Conservation (phyloP, 1,140 invertebrate species). For the Aethina tumida region DNA sequence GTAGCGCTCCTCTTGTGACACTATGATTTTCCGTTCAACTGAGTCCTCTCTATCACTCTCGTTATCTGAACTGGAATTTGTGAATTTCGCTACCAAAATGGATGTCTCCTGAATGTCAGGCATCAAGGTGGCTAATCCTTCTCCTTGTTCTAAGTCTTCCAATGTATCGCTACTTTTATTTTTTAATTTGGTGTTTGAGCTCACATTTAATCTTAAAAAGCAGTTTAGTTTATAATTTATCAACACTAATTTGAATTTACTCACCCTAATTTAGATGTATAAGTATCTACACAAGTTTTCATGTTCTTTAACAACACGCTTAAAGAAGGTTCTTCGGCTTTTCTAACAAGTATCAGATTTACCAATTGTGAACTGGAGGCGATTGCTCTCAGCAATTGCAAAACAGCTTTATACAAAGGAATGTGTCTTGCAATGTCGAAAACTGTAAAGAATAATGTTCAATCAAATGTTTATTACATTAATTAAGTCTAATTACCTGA, state of each 20-base stretch:
- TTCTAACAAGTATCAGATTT: slow-evolving; percentile 52
- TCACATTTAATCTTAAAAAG: slow-evolving; percentile 16
- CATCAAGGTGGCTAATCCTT: slow-evolving; percentile 77
- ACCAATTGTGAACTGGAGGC: slow-evolving; percentile 58
- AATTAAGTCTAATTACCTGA: slow-evolving; percentile 48
- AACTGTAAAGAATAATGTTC: slow-evolving; percentile 41
- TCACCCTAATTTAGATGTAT: slow-evolving; percentile 72
- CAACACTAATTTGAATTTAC: slow-evolving; percentile 15
- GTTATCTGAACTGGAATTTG: slow-evolving; percentile 34
- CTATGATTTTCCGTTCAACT: slow-evolving; percentile 40
- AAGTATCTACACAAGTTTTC: slow-evolving; percentile 85
- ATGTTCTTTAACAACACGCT: slow-evolving; percentile 70
- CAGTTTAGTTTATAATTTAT: too few relatives aligned
- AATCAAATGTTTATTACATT: not conserved
- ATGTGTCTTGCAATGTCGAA: slow-evolving; percentile 92
- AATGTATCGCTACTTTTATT: slow-evolving; percentile 38
- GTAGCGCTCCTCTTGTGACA: slow-evolving; percentile 63
- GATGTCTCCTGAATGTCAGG: slow-evolving; percentile 82
- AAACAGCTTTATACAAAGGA: slow-evolving; percentile 76
- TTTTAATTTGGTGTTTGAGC: slow-evolving; percentile 34
- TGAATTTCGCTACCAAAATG: slow-evolving; percentile 61
- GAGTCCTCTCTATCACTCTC: slow-evolving; percentile 22
- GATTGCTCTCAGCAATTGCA: slow-evolving; percentile 71
- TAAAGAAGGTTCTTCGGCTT: slow-evolving; percentile 44
- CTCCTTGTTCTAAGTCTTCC: slow-evolving; percentile 70